phyloP scores from a whole-genome alignment of 2,888 invertebrate genomes.

The Platycheirus albimanus region DNA sequence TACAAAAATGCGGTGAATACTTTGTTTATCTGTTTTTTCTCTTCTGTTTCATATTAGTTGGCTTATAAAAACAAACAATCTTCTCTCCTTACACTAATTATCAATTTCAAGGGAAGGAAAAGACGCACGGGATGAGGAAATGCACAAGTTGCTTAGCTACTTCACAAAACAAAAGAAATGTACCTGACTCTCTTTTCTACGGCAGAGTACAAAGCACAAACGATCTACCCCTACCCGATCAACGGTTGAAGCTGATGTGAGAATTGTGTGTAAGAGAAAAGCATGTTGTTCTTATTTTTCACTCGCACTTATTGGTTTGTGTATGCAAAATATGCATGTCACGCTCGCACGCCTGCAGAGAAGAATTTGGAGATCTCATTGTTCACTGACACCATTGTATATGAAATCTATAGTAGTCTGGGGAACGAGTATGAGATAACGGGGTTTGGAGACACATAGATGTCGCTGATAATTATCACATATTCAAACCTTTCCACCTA shows the following conservation, averaged over 20 bases:
- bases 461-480: too few species aligned
- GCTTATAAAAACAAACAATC: constrained; percentile 5
- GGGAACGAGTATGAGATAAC: too few species aligned
- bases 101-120: not conserved
- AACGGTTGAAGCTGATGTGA: too few species aligned
- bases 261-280: not conserved
- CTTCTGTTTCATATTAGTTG: constrained; percentile 23
- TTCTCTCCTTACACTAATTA: constrained; percentile 14
- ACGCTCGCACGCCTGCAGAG: not conserved
- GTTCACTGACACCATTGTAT: too few species aligned
- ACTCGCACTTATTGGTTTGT: not conserved
- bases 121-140: constrained; percentile 6
- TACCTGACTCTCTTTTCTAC: constrained; percentile 10
- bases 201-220: not conserved
- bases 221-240: too few species aligned
- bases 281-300: not conserved
- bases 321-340: not conserved
- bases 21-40: constrained; percentile 28
- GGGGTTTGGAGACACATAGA: too few species aligned
- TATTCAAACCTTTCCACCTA: too few species aligned
- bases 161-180: constrained; percentile 7
- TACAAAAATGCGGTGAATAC: constrained; percentile 54
- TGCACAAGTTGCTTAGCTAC: constrained; percentile 45
- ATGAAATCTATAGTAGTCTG: too few species aligned
- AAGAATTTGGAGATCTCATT: too few species aligned